Base-by-base conservation (phyloP, 2,888 invertebrate genomes). In the Ichneumon xanthorius region DNA sequence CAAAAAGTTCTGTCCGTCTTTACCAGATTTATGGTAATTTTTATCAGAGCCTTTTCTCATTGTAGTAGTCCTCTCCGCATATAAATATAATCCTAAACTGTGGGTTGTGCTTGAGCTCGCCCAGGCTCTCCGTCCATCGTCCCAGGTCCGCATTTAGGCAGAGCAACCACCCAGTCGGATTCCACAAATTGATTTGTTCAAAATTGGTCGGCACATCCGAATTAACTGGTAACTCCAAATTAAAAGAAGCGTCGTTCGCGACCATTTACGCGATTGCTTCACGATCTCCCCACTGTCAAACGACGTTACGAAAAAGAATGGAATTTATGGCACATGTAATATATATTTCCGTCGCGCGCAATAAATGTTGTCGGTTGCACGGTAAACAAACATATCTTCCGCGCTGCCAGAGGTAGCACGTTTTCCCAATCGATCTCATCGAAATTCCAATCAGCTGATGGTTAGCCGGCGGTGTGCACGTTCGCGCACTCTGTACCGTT, bases 381-480 rank as follows among this genome's bases (percentile, higher is more conserved):
- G 58, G 65, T 61, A 55, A 82, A 77, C 82, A 77, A 82, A 53
- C 70, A 71, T 53, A 22, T 50, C 45, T 33, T 65, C 58, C 61
- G 40, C 40, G 16, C 22, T 53, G 63, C 45, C 45, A 26, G 37
- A 33, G 71, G 45, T 75, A 61, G 61, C 73, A 73, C 61, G 75
- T 40, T 40, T n/a, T 19, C 55, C 72, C 80, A 72, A 84, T 84
- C 80, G 84, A 80, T 84, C 84, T 84, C 65, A 84, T 84, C 72
- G 84, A 80, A 84, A 84, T 84, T 84, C 84, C 80, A 84, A 84
- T 84, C 84, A 83, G 79, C 73, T 83, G 84, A 84, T 84, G 84
- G 84, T 84, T 72, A 80, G 76, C 72, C 50, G 72, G 50, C 76
- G 76, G 22, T 65, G 67, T 63, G 30, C 67, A 65, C 55, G 76